A percentile compares a stretch with the other conserved stretches of the same genome.
Conservation (phyloP, 2,888 invertebrate genomes). For the Girardia tigrina region DNA sequence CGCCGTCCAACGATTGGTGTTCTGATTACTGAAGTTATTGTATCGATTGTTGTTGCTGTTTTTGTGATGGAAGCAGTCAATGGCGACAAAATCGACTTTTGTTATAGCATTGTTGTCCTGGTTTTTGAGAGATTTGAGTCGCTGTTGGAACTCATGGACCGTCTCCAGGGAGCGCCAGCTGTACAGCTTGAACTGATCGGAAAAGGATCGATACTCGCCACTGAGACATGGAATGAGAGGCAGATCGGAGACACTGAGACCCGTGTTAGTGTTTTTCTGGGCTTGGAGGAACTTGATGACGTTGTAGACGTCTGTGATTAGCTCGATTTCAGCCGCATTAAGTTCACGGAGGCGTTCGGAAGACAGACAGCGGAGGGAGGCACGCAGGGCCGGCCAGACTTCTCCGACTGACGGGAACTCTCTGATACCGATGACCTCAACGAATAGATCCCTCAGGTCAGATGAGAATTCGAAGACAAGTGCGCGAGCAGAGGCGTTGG, state of each 20-base stretch:
- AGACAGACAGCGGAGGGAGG: neutral
- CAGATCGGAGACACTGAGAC: neutral
- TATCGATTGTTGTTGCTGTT: neutral
- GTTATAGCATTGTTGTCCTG: neutral
- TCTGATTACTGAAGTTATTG: neutral
- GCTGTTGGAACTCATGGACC: neutral
- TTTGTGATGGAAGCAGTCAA: neutral
- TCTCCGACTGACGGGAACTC: neutral
- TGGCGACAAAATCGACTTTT: neutral
- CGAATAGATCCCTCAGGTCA: neutral
- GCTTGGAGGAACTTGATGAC: neutral
- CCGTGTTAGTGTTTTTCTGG: neutral
- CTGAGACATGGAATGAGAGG: neutral
- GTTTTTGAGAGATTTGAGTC: neutral
- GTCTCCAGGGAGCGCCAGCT: neutral
- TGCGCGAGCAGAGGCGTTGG: neutral
- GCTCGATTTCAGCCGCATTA: neutral
- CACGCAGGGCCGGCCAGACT: neutral
- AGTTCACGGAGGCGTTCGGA: neutral
- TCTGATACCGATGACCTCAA: neutral
- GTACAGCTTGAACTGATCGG: neutral
- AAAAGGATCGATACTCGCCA: neutral
- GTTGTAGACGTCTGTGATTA: neutral
- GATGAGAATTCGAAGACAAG: neutral
- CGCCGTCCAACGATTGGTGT: neutral